phyloP scores from a whole-genome alignment of 2,888 invertebrate genomes.

The Asteroscopus sphinx region DNA sequence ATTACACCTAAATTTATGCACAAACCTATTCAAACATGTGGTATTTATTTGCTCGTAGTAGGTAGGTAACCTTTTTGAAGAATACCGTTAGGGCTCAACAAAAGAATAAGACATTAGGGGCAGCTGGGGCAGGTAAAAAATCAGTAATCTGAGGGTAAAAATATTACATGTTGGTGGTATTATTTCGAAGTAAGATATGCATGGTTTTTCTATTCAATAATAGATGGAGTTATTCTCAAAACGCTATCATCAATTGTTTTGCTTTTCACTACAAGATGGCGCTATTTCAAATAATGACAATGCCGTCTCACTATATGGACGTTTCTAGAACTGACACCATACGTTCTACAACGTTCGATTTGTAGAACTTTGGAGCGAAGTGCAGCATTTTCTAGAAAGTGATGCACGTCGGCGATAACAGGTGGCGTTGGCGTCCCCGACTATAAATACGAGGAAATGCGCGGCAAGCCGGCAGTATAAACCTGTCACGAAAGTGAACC shows the following conservation, averaged over 20 bases:
- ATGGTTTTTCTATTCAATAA: slow-evolving; percentile 61
- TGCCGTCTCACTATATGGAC: background rate
- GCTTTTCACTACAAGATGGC: slow-evolving; percentile 70
- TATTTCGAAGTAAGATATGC: too few relatives aligned
- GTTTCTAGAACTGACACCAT: slow-evolving; percentile 40
- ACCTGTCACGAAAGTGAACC: slow-evolving; percentile 39
- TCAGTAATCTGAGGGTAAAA: background rate
- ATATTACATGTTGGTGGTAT: background rate
- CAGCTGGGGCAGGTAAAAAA: too few relatives aligned
- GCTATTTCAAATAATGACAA: slow-evolving; percentile 17
- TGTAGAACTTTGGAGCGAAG: background rate
- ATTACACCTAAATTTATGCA: too few relatives aligned
- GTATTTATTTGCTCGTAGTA: too few relatives aligned
- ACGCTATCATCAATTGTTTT: slow-evolving; percentile 7
- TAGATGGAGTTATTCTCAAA: slow-evolving; percentile 65
- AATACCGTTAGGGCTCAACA: too few relatives aligned
- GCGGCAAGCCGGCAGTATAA: slow-evolving; percentile 50
- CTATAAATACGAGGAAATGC: slow-evolving; percentile 61
- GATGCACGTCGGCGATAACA: slow-evolving; percentile 34
- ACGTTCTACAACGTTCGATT: slow-evolving; percentile 43
- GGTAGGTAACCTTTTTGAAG: too few relatives aligned
- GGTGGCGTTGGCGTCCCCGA: slow-evolving; percentile 59
- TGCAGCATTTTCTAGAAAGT: slow-evolving; percentile 43
- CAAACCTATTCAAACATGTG: too few relatives aligned
- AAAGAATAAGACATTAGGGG: too few relatives aligned